Base-by-base conservation (phyloP, 2,888 invertebrate genomes). In the Parthenolecanium corni region DNA sequence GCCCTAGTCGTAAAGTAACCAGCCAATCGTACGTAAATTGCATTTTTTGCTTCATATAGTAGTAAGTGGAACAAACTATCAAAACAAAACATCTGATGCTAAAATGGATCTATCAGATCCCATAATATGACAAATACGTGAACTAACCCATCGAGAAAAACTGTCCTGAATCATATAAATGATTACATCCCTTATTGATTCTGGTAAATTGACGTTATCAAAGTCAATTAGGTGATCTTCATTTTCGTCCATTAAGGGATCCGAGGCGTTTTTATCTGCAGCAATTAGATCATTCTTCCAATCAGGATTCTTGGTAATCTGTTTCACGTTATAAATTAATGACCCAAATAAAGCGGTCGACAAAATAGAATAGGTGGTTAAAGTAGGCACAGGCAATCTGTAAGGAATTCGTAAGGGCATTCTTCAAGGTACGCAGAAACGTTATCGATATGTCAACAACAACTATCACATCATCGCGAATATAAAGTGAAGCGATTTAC, bases 111-210 rank as follows among this genome's bases (percentile, higher is more conserved):
- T 40, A n/a, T 40, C n/a, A 2, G n/a, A 1, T 1, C 31, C 56
- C 18, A 23, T 23, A 24, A n/a, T 40, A 2, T 21, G 36, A 38
- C 5, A 24, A 24, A 24, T 51, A 6, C n/a, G 4, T 25, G 4
- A 31, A 51, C 61, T 40, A 46, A 61, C 61, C 61, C 61, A 61
- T 51, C 61, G 61, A 14, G 61, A 61, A 20, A 61, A 40, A n/a
- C 61, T 51, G 18, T 61, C 61, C 25, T 61, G 61, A 20, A 61
- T 61, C 61, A 61, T 49, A 9, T 61, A 61, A 5, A 61, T 23
- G 0, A 61, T 9, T 14, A 61, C 24, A 51, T 61, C 36, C 5
- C 36, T 47, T 1, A 61, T 23, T 23, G 23, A 47, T 16, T 61
- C 61, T 3, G 61, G 61, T 14, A 61, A n/a, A 51, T 61, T 51